Base-by-base conservation (phyloP, 2,113 vertebrate genomes). In the Marmota monax region DNA sequence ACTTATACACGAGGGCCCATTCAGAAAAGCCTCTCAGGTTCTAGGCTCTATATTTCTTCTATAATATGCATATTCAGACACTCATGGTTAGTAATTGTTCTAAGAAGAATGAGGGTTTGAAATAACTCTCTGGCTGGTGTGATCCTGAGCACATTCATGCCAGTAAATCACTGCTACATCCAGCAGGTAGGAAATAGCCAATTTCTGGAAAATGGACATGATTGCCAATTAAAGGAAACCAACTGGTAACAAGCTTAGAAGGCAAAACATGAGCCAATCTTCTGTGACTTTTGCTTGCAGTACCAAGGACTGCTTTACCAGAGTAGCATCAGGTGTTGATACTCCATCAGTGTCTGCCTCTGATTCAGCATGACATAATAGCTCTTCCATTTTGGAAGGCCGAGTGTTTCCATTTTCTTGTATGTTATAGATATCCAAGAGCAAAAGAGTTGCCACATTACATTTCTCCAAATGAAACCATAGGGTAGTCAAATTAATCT, bases 401-500 rank as follows among this genome's bases (percentile, higher is more conserved):
- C 3, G 17, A 37, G 48, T 73, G 76, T 88, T 95, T 93, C 76
- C 76, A 92, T 84, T 96, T 93, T 78, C 69, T 90, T 84, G 25
- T 27, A 80, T 51, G 29, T 45, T 84, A 25, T 27, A 87, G 93
- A 90, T 72, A 88, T 82, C 77, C 34, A 79, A 92, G 91, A 95
- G 78, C 83, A 84, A 90, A 39, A 76, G 7, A 90, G 58, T 84
- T 89, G 93, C 74, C 96, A 93, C 84, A 23, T 92, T 80, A 86
- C 65, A 85, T 97, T 91, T 95, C 67, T 93, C 94, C 85, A 91
- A 92, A 95, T 65, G 70, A 97, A 95, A 84, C 76, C 84, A 88
- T 10, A 58, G n/a, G 69, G 70, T 74, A 84, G 42, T 86, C 72
- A 84, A 89, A 84, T 69, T 77, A 96, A 97, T 92, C 83, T 78